Conservation (phyloP, 2,888 invertebrate species). For the Drosophila lacicola region DNA sequence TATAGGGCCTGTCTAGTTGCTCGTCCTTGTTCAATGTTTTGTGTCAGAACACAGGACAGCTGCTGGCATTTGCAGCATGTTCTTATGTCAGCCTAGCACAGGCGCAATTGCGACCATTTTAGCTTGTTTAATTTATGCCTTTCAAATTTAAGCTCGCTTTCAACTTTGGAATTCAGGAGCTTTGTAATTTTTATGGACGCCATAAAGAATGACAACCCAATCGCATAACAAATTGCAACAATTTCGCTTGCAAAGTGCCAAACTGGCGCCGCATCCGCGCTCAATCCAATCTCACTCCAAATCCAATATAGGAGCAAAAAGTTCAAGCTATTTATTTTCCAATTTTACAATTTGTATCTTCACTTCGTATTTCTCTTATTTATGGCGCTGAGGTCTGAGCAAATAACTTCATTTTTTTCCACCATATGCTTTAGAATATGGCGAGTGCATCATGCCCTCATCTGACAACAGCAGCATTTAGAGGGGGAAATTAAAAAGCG, state of each 20-base stretch:
- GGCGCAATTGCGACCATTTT: constrained; percentile 23
- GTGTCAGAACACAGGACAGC: constrained; percentile 52
- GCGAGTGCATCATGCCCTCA: constrained; percentile 7
- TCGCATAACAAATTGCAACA: constrained; percentile 79
- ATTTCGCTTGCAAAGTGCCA: constrained; percentile 63
- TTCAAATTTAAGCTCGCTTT: constrained; percentile 62
- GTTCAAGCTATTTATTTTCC: constrained; percentile 75
- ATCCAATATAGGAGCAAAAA: constrained; percentile 64
- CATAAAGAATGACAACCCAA: constrained; percentile 63
- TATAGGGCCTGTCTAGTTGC: constrained; percentile 25
- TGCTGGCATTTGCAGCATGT: constrained; percentile 61
- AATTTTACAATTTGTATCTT: constrained; percentile 78
- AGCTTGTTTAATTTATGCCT: constrained; percentile 68
- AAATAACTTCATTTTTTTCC: constrained; percentile 68
- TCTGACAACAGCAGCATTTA: constrained; percentile 65
- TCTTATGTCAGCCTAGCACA: constrained; percentile 53
- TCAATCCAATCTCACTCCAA: constrained; percentile 63
- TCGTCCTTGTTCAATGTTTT: constrained; percentile 27
- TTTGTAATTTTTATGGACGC: constrained; percentile 63
- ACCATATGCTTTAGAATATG: constrained; percentile 13
- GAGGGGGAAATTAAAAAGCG: constrained; percentile 64
- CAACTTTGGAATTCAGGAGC: constrained; percentile 53
- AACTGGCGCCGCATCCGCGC: constrained; percentile 20
- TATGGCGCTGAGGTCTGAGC: constrained; percentile 49
- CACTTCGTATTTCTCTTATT: constrained; percentile 73